Conservation (phyloP, 2,888 invertebrate genomes). For the Halictus ligatus region DNA sequence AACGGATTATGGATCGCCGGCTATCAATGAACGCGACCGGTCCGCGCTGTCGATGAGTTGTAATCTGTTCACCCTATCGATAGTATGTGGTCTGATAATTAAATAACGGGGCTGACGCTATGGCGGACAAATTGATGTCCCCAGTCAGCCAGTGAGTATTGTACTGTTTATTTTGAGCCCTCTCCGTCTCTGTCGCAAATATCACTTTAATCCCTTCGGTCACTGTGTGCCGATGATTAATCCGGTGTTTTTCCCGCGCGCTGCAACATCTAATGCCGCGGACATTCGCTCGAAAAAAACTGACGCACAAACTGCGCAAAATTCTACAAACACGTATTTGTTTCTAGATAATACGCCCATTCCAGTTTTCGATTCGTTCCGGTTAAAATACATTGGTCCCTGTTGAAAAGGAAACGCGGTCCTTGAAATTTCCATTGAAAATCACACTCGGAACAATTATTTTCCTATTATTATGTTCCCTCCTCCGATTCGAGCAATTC, state of each 20-base stretch:
- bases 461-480: not conserved
- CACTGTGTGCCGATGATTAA: slow-evolving; percentile 27
- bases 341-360: not conserved
- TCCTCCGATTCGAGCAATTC: not conserved
- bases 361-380: not conserved
- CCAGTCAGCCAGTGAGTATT: slow-evolving; percentile 47
- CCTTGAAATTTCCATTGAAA: not conserved
- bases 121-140: slow-evolving; percentile 58
- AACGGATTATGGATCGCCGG: slow-evolving; percentile 5
- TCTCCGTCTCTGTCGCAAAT: slow-evolving; percentile 35
- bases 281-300: not conserved
- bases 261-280: not conserved
- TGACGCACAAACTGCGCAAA: not conserved
- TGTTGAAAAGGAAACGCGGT: not conserved
- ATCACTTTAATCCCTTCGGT: slow-evolving; percentile 41
- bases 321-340: not conserved
- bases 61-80: slow-evolving; percentile 53
- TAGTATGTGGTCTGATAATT: slow-evolving; percentile 54
- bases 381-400: not conserved
- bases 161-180: slow-evolving; percentile 47
- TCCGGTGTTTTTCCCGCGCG: slow-evolving; percentile 9
- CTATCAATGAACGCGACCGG: slow-evolving; percentile 40
- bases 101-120: slow-evolving; percentile 54
- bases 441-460: not conserved
- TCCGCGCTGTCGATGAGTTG: slow-evolving; percentile 33